These are phyloP conservation scores for Petrocephalus microphthalmus DNA, from an alignment of 2,113 vertebrate genomes.

Conservation along the genomic window DNA sequence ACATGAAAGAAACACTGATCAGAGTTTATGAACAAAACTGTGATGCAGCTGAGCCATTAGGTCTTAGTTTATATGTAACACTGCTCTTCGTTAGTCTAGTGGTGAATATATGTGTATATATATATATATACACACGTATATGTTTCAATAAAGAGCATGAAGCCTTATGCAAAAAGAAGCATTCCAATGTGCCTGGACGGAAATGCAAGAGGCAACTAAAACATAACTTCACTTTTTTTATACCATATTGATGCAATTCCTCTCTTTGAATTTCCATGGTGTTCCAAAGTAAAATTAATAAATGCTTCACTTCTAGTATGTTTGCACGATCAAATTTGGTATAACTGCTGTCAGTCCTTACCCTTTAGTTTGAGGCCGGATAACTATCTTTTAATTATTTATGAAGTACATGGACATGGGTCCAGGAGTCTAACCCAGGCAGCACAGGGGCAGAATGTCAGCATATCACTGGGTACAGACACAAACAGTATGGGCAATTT, in stretches of 20 bases:
- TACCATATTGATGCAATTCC: not conserved
- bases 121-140: too few species aligned
- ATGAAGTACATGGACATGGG: not conserved
- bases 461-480: not conserved
- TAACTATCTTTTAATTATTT: not conserved
- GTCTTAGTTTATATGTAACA: not conserved
- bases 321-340: not conserved
- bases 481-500: not conserved
- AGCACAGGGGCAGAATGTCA: not conserved
- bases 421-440: not conserved
- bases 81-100: not conserved
- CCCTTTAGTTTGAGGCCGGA: not conserved
- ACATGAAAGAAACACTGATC: not conserved
- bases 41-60: not conserved
- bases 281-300: not conserved
- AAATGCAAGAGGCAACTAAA: not conserved
- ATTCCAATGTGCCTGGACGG: not conserved
- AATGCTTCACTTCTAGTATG: not conserved
- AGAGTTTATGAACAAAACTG: not conserved
- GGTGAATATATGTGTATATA: not conserved
- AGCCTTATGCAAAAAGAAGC: not conserved
- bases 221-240: not conserved
- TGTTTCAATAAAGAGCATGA: not conserved
- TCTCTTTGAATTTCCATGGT: not conserved
- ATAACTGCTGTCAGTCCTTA: not conserved